Base-by-base conservation (phyloP, 2,113 vertebrate genomes). In the Orycteropus afer region DNA sequence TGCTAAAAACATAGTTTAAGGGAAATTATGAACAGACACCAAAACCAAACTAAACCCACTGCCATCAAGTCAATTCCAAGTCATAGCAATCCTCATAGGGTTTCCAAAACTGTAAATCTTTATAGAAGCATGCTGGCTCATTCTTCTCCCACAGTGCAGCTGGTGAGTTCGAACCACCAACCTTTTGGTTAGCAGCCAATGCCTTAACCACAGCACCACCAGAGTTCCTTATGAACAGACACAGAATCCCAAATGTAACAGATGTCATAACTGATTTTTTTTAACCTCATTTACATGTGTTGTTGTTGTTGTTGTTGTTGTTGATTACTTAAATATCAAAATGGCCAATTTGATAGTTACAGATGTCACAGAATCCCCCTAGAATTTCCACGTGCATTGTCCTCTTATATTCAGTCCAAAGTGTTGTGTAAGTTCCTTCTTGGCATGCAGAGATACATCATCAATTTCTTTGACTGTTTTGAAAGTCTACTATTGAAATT, bases 381-480 rank as follows among this genome's bases (percentile, higher is more conserved):
- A 65, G 59, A 91, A 93, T 84, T 94, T 95, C 76, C 80, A 83
- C 77, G 93, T 95, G 77, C 92, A 77, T 45, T 89, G 61, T 53
- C 74, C 83, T 96, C 80, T 95, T 77, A 49, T 45, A 40, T 67
- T 65, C 81, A 94, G 10, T 84, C 71, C 71, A 90, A 61, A 93
- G 85, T 96, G 65, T 95, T 93, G 34, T 17, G 87, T 55, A 97
- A 96, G 32, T 85, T 18, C 14, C 59, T 96, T 96, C 40, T 42
- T 95, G 92, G 95, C 92, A 92, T 57, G 53, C 42, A 88, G 53
- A 32, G 78, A 42, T 73, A 59, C 32, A 59, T 85, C 92, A 78
- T 96, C 89, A 88, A 94, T 94, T 97, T 95, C 90, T 80, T 81
- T 85, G 96, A 95, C 77, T 90, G 59, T 79, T 93, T 89, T 78